Evolutionary conservation across 2,888 invertebrate genomes (phyloP), one percentile per base, ranked within the genome.

Genomic region (Noctuana brunneofusca): DNA sequence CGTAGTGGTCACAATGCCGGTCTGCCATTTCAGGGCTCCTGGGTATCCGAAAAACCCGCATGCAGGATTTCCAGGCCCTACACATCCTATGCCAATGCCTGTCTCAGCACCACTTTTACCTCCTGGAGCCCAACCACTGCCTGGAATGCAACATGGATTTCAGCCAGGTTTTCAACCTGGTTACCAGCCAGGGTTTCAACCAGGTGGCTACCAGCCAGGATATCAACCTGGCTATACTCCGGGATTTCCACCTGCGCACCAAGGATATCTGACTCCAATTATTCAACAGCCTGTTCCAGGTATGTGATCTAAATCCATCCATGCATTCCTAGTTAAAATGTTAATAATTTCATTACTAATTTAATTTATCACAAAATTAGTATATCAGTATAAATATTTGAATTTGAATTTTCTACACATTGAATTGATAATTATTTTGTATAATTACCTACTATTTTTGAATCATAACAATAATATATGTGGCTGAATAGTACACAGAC

Each of bases 121-220:
- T 16, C 87, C 86, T 20, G 86, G 86, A 11, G 80, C 83, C 22
- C 88, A 86, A 55, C 85, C 86, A 4, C 57, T 84, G 48, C 86
- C 87, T 14, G 89, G 87, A 41, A 83, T 86, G 82, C 89, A 89
- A 49, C 72, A 78, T n/a, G 87, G 87, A 0, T 84, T 81, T 46
- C 88, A 87, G 60, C 85, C 86, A 20, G 86, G 86, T 0, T 81
- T 79, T 52, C 87, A 83, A 63, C 83, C 84, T 1, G 85, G 85
- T 0, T 81, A 69, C 55, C 84, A 83, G 53, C 80, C 83, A 9
- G 84, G 82, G 0, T 79, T 64, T 14, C 72, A 71, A 24, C 66
- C 71, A 20, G 58, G 38, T 49, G 49, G 49, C 1, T 49, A 49
- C 20, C 48, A 48, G 49, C 49, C 12, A 8, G 72, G 70, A 0